These are phyloP conservation scores for Proterorhinus semilunaris DNA, from an alignment of 2,113 vertebrate genomes.

Conservation along the genomic window DNA sequence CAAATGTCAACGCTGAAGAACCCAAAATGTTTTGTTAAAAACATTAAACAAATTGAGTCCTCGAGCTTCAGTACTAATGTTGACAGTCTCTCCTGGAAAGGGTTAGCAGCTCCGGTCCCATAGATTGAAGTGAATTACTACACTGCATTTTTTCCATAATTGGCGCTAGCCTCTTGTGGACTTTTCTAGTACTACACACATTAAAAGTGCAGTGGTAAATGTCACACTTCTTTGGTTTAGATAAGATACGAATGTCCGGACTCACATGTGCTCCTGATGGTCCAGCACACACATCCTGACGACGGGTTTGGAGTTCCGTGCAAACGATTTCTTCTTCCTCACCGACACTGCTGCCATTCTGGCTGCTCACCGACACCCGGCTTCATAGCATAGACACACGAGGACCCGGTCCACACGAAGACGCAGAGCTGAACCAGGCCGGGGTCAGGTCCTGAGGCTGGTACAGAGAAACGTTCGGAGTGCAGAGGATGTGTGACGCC, in stretches of 20 bases:
- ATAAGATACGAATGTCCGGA: background rate
- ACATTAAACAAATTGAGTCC: too few relatives aligned
- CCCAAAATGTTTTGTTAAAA: too few relatives aligned
- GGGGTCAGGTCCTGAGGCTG: background rate
- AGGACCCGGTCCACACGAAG: background rate
- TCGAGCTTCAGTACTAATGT: too few relatives aligned
- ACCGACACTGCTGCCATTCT: constrained; percentile 51
- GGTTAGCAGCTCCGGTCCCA: too few relatives aligned
- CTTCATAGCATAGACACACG: constrained; percentile 44
- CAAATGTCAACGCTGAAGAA: too few relatives aligned
- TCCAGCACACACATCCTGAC: constrained; percentile 61
- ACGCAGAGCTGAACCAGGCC: background rate
- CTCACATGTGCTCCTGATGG: constrained; percentile 61
- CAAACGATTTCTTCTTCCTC: constrained; percentile 61
- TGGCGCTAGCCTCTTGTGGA: background rate
- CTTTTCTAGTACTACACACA: background rate
- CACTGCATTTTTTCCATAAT: background rate
- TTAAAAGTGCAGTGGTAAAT: background rate
- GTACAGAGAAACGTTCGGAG: background rate
- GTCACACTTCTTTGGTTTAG: background rate
- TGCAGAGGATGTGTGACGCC: constrained; percentile 37
- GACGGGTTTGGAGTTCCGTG: constrained; percentile 32
- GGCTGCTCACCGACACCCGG: background rate
- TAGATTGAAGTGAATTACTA: too few relatives aligned
- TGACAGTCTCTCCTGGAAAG: too few relatives aligned